These are phyloP conservation scores for Halyomorpha halys DNA, from an alignment of 1,140 invertebrate species.

Conservation along the genomic window DNA sequence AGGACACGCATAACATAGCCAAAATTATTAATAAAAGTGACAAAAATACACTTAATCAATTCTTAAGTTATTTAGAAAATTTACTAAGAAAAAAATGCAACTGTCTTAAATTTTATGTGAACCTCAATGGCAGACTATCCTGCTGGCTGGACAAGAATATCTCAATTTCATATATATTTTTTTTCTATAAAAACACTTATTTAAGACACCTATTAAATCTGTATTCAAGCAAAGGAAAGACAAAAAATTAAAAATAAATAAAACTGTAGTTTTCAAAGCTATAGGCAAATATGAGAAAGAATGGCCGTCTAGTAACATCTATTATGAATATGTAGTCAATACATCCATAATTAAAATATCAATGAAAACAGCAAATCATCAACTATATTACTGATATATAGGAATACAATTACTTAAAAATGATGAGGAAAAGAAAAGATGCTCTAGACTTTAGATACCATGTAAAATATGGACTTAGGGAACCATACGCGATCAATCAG, in stretches of 20 bases:
- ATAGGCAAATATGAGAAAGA: background rate
- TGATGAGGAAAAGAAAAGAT: no score
- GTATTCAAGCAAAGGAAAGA: background rate
- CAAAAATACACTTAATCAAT: slow-evolving; percentile 13
- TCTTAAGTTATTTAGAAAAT: slow-evolving; percentile 1
- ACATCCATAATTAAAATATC: no score
- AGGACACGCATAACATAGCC: slow-evolving; percentile 3
- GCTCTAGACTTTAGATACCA: no score
- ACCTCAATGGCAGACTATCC: slow-evolving; percentile 1
- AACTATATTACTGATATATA: no score
- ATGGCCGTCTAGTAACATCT: slow-evolving; percentile 1
- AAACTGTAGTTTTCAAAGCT: background rate
- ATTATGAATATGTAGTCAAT: background rate
- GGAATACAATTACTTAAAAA: no score
- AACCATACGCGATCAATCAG: no score
- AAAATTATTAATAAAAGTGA: slow-evolving; percentile 13
- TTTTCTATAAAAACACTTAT: background rate
- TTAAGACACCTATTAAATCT: background rate
- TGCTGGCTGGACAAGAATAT: background rate
- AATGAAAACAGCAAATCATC: no score
- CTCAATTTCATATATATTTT: background rate
- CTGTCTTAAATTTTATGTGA: slow-evolving; percentile 6
- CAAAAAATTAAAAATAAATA: no score
- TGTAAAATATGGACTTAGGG: no score
- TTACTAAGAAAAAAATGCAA: slow-evolving; percentile 2